Base-by-base conservation (phyloP, 2,113 vertebrate species). In the Notechis scutatus region DNA sequence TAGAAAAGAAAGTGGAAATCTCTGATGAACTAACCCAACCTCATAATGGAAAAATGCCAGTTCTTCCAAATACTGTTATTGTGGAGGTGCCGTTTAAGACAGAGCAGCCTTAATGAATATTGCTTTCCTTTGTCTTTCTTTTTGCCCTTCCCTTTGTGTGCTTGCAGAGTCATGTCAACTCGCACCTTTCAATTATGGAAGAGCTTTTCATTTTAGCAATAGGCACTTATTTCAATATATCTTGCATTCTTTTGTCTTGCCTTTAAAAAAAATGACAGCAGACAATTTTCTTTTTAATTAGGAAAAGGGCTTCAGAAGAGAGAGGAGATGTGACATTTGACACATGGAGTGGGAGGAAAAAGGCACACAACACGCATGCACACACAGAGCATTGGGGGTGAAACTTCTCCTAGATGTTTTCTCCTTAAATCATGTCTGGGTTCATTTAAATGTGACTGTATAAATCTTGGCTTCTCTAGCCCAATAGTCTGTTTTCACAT, bases 121-220 rank as follows among this genome's bases (percentile, higher is more conserved):
- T 88, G 87, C 87, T 87, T 94, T 94, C 93, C 54, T 94, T 97
- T 97, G 95, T 94, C 88, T 93, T 93, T 94, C 74, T 21, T 14
- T 74, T 93, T 88, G 64, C 81, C 92, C 86, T 96, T 90, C 91
- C 93, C 95, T 97, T 96, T 95, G 86, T 95, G 95, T 90, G 0
- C 1, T 94, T 91, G 0, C 21, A 89, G 52, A 93, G 50, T 93
- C 91, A 52, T 90, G 96, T 92, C 95, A 96, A 87, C 50, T 85
- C 94, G 94, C 94, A 94, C 61, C 94, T 57, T 96, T 96, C 94
- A 96, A 96, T 97, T 97, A 95, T 15, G 88, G 94, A 91, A 96
- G 96, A 94, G 94, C 93, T 95, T 97, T 96, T 93, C 57, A 92
- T 94, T 97, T 95, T 96, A 96, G 96, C 95, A 92, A 94, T 86